phyloP scores from a whole-genome alignment of 2,888 invertebrate species.

The Sinopyrophorus schimmeli region DNA sequence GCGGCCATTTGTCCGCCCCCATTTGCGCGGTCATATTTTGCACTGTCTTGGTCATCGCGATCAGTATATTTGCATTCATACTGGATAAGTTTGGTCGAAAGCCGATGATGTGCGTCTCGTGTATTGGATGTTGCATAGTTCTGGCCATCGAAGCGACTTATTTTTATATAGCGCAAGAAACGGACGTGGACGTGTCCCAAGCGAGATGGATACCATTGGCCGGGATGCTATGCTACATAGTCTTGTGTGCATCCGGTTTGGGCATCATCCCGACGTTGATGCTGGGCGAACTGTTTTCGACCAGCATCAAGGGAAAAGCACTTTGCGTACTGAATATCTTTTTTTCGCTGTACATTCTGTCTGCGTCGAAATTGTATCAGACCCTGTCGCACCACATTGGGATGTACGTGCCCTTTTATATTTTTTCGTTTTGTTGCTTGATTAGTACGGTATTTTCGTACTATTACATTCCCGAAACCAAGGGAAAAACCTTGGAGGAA shows the following conservation, averaged over 20 bases:
- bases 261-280: slow-evolving; percentile 39
- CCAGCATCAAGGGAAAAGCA: slow-evolving; percentile 42
- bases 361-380: slow-evolving; percentile 44
- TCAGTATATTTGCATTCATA: slow-evolving; percentile 35
- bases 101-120: slow-evolving; percentile 41
- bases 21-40: slow-evolving; percentile 44
- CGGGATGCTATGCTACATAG: slow-evolving; percentile 36
- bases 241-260: slow-evolving; percentile 39
- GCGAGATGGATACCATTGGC: slow-evolving; percentile 36
- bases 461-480: slow-evolving; percentile 46
- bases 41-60: slow-evolving; percentile 26
- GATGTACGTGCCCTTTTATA: slow-evolving; percentile 43
- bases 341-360: slow-evolving; percentile 38
- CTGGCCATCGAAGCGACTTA: slow-evolving; percentile 40
- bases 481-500: slow-evolving; percentile 42
- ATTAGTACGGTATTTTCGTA: slow-evolving; percentile 41
- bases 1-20: slow-evolving; percentile 42
- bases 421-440: slow-evolving; percentile 40
- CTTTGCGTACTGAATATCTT: slow-evolving; percentile 39
- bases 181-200: slow-evolving; percentile 26
- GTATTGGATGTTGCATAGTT: slow-evolving; percentile 36
- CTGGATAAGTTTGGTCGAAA: slow-evolving; percentile 45
- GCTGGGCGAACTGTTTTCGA: slow-evolving; percentile 41
- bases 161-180: slow-evolving; percentile 40
- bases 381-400: slow-evolving; percentile 40